Base-by-base conservation (phyloP, 2,888 invertebrate species). In the Scelioninae gen. 2 region DNA sequence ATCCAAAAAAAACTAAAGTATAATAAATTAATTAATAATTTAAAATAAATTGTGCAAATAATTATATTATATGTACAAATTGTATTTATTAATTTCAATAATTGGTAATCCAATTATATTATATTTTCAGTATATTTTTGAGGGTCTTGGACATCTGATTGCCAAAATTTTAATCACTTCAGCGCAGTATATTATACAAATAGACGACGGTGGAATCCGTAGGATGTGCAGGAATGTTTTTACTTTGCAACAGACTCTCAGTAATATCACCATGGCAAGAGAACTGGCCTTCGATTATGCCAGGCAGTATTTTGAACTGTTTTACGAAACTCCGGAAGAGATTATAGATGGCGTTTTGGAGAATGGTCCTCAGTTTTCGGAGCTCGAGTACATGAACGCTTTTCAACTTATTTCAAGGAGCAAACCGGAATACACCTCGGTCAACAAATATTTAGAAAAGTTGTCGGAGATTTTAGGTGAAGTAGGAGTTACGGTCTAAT, bases 221-320 rank as follows among this genome's bases (percentile, higher is more conserved):
- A 90, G 92, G 79, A 94, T 94, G 92, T 94, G 94, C 80, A 89
- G 95, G 9, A 94, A 96, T 86, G 92, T 96, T 15, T 92, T 94
- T 85, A 92, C 94, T 0, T 87, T 96, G 19, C 95, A 96, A 82
- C 95, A 95, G 85, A 93, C 93, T 3, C 86, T 96, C n/a, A 92
- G 94, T 37, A 93, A 93, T 82, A 94, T 96, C 65, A 95, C 95
- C 1, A 91, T 93, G 87, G 91, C 92, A 0, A 88, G 94, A 67
- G 94, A 95, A 87, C 89, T 94, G 10, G 94, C 94, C 13, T 88
- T 98, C 79, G 96, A 97, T 86, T 92, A 72, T 81, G 97, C 97
- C 0, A 90, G 95, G 80, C 92, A 92, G 78, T 97, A 96, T 87
- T 94, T 95, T 82, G 95, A 96, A 80, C 89, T 97, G 77, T 92